Evolutionary conservation across 2,113 vertebrate species (phyloP).

Genomic region (Halcyon senegalensis): DNA sequence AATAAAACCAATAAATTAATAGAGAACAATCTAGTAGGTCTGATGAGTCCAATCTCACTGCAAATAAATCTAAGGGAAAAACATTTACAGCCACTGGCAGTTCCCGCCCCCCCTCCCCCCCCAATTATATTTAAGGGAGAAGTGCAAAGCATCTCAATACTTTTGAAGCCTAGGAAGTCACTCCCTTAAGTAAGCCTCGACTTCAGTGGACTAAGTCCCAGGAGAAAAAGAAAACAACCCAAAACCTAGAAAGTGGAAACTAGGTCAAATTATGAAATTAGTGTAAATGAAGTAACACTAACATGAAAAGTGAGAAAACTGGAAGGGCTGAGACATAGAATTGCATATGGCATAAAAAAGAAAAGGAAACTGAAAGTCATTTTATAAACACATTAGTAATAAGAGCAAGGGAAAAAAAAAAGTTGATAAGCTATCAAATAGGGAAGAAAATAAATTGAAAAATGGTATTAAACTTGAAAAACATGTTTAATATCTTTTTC

Average conservation of each 20-base stretch:
- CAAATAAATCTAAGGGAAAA: conserved; percentile 37
- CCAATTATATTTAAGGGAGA: conserved; percentile 8
- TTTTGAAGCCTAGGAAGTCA: neutral
- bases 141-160: neutral
- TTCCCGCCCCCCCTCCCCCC: neutral
- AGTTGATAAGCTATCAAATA: neutral
- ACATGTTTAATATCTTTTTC: neutral
- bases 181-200: neutral
- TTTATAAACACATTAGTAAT: neutral
- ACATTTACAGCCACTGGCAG: neutral
- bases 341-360: neutral
- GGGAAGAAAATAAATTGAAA: neutral
- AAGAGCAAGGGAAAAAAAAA: neutral
- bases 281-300: neutral
- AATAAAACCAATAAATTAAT: conserved; percentile 52
- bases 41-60: conserved; percentile 28
- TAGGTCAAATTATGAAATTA: neutral
- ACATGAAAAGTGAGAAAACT: neutral
- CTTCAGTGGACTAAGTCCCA: neutral
- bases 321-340: neutral
- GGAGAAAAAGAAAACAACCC: neutral
- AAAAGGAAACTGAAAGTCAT: neutral
- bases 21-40: neutral
- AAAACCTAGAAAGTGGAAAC: neutral
- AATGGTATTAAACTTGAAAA: neutral